Conservation (phyloP, 2,797 vertebrate genomes). For the Gephyroberyx darwinii region DNA sequence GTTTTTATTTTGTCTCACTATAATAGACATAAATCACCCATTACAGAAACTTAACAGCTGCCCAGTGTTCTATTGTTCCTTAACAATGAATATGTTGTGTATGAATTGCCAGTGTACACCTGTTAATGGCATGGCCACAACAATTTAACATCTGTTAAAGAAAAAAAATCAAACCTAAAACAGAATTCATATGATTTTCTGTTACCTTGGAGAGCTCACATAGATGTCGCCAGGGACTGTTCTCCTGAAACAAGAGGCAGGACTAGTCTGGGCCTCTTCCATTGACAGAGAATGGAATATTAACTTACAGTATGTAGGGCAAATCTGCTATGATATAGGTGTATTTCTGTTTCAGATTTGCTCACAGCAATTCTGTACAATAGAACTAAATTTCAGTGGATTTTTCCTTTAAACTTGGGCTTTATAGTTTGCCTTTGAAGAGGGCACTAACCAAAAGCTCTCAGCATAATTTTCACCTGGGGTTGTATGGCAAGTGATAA, state of each 20-base stretch:
- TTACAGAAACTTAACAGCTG: background rate
- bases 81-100: background rate
- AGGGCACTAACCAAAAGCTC: conserved; percentile 53
- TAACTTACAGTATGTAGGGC: conserved; percentile 12
- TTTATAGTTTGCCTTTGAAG: conserved; percentile 52
- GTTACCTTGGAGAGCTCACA: conserved; percentile 3
- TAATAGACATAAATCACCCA: background rate
- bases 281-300: background rate
- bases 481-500: conserved; percentile 55
- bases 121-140: too few species aligned
- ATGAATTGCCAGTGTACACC: conserved; percentile 1
- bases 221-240: background rate
- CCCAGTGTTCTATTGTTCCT: background rate
- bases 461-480: conserved; percentile 50
- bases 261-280: background rate
- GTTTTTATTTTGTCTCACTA: background rate
- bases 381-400: conserved; percentile 28
- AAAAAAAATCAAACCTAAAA: background rate
- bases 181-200: background rate
- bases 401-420: conserved; percentile 44
- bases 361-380: background rate
- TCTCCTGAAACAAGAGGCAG: background rate
- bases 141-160: too few species aligned
- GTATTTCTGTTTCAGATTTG: background rate
- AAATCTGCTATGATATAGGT: conserved; percentile 9